Percentiles rank a stretch among this genome's conserved stretches.
These are phyloP conservation scores for Acrocephalus scirpaceus DNA, from an alignment of 2,797 vertebrate genomes.

Conservation along the genomic window DNA sequence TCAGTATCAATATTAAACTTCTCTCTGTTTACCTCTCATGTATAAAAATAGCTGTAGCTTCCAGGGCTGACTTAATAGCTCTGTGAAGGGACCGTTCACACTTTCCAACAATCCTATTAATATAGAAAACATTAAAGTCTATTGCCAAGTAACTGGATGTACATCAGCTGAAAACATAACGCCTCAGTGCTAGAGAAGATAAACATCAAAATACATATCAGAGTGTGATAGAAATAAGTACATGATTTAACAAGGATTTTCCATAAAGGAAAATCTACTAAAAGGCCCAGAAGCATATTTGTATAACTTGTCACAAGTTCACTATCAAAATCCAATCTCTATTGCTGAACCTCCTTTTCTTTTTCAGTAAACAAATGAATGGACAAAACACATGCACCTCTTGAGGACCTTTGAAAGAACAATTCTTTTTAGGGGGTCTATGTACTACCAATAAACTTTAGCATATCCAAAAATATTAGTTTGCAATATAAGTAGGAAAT, in stretches of 20 bases:
- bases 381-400: neutral
- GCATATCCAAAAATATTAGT: neutral
- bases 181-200: neutral
- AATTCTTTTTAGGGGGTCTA: neutral
- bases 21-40: neutral
- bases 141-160: slow-evolving; percentile 53
- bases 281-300: neutral
- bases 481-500: neutral
- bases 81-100: slow-evolving; percentile 20
- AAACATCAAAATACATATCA: slow-evolving; percentile 4
- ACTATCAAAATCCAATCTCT: neutral
- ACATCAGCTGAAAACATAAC: slow-evolving; percentile 1
- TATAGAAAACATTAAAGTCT: slow-evolving; percentile 17
- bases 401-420: neutral
- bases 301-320: neutral
- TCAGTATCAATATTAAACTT: slow-evolving; percentile 36
- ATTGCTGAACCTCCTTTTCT: neutral
- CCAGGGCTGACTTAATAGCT: slow-evolving; percentile 44
- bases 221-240: neutral
- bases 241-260: neutral
- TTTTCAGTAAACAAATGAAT: neutral
- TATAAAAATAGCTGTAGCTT: slow-evolving; percentile 46
- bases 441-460: neutral
- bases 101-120: slow-evolving; percentile 24
- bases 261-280: neutral